Conservation (phyloP, 2,888 invertebrate species). For the Teinopalpus imperialis region DNA sequence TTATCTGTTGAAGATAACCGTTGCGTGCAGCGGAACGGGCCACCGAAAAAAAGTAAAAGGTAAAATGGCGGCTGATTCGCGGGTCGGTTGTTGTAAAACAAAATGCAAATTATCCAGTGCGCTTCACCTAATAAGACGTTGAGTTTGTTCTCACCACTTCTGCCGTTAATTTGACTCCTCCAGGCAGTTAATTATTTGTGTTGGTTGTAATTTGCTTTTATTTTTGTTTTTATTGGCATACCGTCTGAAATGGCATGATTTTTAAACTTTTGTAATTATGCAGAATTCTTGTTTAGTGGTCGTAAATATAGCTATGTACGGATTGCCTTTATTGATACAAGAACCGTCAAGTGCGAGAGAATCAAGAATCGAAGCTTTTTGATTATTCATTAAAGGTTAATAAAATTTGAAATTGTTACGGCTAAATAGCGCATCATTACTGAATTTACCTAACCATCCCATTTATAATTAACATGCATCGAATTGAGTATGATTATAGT, state of each 20-base stretch:
- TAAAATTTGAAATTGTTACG: no score
- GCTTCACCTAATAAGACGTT: conserved; percentile 22
- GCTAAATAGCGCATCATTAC: no score
- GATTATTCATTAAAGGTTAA: no score
- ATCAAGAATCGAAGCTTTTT: no score
- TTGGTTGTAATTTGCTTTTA: conserved; percentile 4
- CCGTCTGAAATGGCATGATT: conserved; percentile 1
- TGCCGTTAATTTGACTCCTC: conserved; percentile 13
- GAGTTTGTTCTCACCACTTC: conserved; percentile 15
- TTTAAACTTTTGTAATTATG: background rate
- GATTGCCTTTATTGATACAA: background rate
- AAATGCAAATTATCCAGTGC: conserved; percentile 18
- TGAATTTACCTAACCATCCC: no score
- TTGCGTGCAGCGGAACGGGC: conserved; percentile 20
- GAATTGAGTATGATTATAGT: no score
- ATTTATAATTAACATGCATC: no score
- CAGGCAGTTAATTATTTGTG: conserved; percentile 12
- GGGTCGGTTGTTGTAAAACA: conserved; percentile 15
- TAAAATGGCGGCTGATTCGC: conserved; percentile 17
- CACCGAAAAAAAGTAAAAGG: conserved; percentile 21
- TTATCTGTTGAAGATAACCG: conserved; percentile 13
- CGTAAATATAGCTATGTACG: background rate
- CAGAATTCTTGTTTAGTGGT: background rate
- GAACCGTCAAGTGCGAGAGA: background rate
- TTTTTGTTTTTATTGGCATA: conserved; percentile 18